A percentile compares a stretch with the other conserved stretches of the same genome.
These are phyloP conservation scores for Microvelia longipes DNA, from an alignment of 1,140 invertebrate species.

Conservation along the genomic window DNA sequence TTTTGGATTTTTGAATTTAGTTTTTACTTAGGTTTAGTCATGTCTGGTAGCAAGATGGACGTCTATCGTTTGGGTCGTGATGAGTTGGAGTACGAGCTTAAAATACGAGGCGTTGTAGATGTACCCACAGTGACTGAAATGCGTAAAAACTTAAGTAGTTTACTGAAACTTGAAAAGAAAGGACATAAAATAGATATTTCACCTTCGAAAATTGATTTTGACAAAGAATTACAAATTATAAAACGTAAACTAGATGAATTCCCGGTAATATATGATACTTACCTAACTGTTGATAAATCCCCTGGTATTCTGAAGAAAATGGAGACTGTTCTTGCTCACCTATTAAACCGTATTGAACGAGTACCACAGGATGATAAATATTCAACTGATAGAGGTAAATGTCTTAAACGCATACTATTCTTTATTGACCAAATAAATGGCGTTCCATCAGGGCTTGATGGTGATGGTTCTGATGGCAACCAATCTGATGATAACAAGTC, in stretches of 20 bases:
- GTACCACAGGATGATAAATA: neutral
- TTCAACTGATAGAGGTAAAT: neutral
- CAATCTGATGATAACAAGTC: neutral
- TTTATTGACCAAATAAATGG: neutral
- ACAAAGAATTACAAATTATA: neutral
- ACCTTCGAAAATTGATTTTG: neutral
- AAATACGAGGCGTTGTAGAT: neutral
- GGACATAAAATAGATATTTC: neutral
- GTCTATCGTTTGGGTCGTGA: neutral
- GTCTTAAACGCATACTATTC: neutral
- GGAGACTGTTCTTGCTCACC: neutral
- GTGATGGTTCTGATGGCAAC: neutral
- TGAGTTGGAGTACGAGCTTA: neutral
- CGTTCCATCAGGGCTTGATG: neutral
- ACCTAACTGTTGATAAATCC: neutral
- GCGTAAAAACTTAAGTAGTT: neutral
- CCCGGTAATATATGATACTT: neutral
- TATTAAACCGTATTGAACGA: neutral
- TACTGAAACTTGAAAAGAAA: neutral
- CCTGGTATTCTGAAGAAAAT: neutral
- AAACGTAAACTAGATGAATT: neutral
- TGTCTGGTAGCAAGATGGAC: no score
- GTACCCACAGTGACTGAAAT: neutral
- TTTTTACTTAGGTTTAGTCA: no score
- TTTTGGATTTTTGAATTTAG: no score